Percentiles rank a stretch among this genome's conserved stretches.
Evolutionary conservation across 1,140 invertebrate species (phyloP).

Genomic region (Ips typographus): DNA sequence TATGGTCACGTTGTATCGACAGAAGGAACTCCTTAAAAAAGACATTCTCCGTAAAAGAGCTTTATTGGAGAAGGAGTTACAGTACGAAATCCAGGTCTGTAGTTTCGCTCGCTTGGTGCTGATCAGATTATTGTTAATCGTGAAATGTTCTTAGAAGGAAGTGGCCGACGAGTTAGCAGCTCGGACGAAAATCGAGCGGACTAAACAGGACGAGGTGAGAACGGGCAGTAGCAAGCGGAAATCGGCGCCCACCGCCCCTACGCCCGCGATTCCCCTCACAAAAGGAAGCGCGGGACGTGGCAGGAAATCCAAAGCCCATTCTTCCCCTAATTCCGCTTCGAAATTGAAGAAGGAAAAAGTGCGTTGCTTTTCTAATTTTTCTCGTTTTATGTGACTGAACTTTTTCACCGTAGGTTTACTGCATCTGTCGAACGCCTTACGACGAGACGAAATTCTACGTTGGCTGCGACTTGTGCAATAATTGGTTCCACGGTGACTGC

Average conservation of each 20-base stretch:
- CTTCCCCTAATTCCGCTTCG: constrained; percentile 14
- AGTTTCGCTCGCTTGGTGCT: not conserved
- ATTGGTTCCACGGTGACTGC: constrained; percentile 98
- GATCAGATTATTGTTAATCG: constrained; percentile 6
- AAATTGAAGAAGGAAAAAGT: constrained; percentile 36
- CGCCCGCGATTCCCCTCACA: constrained; percentile 50
- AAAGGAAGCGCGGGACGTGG: constrained; percentile 17
- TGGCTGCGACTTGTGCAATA: constrained; percentile 94
- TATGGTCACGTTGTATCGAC: constrained; percentile 71
- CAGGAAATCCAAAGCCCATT: constrained; percentile 15
- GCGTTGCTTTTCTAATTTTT: not conserved
- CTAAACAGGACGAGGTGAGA: constrained; percentile 70
- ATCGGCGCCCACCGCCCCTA: constrained; percentile 56
- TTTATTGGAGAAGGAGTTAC: constrained; percentile 86
- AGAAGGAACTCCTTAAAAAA: constrained; percentile 91
- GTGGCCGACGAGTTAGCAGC: constrained; percentile 66
- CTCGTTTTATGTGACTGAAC: not conserved
- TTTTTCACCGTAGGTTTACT: constrained; percentile 67
- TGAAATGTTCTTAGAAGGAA: constrained; percentile 60
- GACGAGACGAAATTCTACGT: constrained; percentile 97
- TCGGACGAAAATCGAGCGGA: constrained; percentile 68
- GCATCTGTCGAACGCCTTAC: constrained; percentile 91
- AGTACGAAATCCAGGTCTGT: constrained; percentile 81
- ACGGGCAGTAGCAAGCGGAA: constrained; percentile 61
- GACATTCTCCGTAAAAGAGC: constrained; percentile 90